phyloP scores from a whole-genome alignment of 2,797 vertebrate genomes.

The Simalia tracyae region DNA sequence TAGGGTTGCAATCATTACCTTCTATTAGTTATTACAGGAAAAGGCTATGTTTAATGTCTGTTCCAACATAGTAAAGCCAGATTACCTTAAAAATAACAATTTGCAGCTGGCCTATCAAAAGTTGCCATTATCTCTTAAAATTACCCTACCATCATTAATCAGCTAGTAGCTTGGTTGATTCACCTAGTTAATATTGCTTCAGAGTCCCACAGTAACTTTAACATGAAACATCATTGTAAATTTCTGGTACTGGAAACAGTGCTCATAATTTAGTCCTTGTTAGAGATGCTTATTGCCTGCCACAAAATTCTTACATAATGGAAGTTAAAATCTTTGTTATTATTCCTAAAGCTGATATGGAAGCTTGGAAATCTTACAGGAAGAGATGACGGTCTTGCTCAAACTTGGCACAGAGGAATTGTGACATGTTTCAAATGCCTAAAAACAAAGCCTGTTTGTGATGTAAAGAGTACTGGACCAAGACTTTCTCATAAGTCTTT shows the following conservation, averaged over 20 bases:
- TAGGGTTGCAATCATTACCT: background rate
- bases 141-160: background rate
- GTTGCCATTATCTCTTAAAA: background rate
- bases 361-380: constrained; percentile 1
- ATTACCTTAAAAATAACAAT: background rate
- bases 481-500: background rate
- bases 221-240: constrained; percentile 11
- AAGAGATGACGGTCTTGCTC: constrained; percentile 12
- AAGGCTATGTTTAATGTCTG: background rate
- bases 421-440: constrained; percentile 45
- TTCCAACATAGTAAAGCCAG: background rate
- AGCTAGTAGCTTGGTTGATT: background rate
- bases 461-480: background rate
- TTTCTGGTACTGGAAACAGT: constrained; percentile 22
- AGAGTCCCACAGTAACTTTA: background rate
- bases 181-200: background rate
- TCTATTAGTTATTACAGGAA: background rate
- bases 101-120: background rate
- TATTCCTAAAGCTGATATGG: background rate
- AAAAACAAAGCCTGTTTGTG: constrained; percentile 14
- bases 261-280: background rate
- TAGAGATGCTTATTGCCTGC: background rate
- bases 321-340: constrained; percentile 3
- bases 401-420: constrained; percentile 1
- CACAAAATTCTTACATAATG: constrained; percentile 28